These are phyloP conservation scores for Columba janthina DNA, from an alignment of 2,113 vertebrate species.

Conservation along the genomic window DNA sequence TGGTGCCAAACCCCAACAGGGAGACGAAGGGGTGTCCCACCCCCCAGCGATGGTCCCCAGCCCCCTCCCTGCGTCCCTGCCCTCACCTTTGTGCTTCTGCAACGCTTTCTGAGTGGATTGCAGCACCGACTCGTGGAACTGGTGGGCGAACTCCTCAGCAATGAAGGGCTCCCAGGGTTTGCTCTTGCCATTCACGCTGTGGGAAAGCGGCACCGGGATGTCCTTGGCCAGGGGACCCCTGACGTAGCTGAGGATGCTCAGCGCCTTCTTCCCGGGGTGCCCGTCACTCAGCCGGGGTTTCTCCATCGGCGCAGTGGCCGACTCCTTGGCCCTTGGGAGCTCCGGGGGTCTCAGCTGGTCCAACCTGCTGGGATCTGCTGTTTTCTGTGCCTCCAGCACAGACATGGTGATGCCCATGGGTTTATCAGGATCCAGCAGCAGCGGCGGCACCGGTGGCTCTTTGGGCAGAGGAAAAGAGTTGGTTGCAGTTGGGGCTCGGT, in stretches of 20 bases:
- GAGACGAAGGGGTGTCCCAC: background rate
- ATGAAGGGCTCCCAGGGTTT: slow-evolving; percentile 95
- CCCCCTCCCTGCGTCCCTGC: fast-evolving
- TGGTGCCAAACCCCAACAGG: fast-evolving
- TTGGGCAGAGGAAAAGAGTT: background rate
- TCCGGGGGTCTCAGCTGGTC: slow-evolving; percentile 81
- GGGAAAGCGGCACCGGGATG: slow-evolving; percentile 74
- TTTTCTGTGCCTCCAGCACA: slow-evolving; percentile 73
- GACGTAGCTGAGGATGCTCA: slow-evolving; percentile 88
- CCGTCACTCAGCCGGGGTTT: slow-evolving; percentile 82
- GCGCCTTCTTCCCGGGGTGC: slow-evolving; percentile 78
- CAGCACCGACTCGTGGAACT: slow-evolving; percentile 97
- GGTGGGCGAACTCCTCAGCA: slow-evolving; percentile 96
- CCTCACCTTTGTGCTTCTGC: slow-evolving; percentile 95
- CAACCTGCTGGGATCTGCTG: slow-evolving; percentile 69
- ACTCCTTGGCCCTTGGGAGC: slow-evolving; percentile 80
- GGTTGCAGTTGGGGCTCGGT: fast-evolving
- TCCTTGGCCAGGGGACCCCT: slow-evolving; percentile 88
- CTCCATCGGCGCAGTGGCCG: slow-evolving; percentile 52
- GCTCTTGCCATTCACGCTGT: slow-evolving; percentile 89
- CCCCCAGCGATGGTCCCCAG: background rate
- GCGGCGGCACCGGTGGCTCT: slow-evolving; percentile 64
- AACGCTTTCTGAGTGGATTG: slow-evolving; percentile 98
- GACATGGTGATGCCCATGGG: slow-evolving; percentile 70
- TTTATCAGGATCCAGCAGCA: slow-evolving; percentile 80